Evolutionary conservation across 2,888 invertebrate species (phyloP), one percentile per base, ranked within the genome.

Genomic region (Drosophila maculinotata): DNA sequence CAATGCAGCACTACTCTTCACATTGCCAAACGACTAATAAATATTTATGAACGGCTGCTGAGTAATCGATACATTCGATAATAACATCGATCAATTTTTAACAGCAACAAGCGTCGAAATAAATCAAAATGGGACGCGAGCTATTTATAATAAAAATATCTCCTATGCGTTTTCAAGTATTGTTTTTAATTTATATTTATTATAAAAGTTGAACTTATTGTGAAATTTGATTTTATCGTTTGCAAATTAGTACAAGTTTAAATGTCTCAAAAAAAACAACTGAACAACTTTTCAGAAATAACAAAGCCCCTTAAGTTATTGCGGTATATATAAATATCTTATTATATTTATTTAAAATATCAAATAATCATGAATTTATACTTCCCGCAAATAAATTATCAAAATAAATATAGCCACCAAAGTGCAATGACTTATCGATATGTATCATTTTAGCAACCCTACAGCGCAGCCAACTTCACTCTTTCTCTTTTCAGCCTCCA

Each of bases 401-500:
- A 4, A 31, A 7, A 14, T 23, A 5, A 35, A 31, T 28, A 8
- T 45, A 30, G 8, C n/a, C n/a, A n/a, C 31, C 26, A 7, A n/a
- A 36, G 1, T 9, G 14, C 30, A 6, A 8, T n/a, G 6, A 10
- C 1, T 1, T 68, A 69, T 71, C 71, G 71, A 58, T 69, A 64
- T 41, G n/a, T n/a, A n/a, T 33, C 36, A 36, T 30, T 26, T 15
- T 1, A 4, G 73, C 73, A 65, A 65, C 69, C 30, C 71, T 62
- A 33, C 47, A 71, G 59, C 71, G 73, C 88, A 84, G 66, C 87
- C 83, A 82, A 84, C 89, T 84, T 89, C 87, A 68, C 60, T 83
- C 87, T 87, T 89, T 88, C 89, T 85, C 83, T 89, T 88, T 87
- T 77, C 75, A 77, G 65, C 74, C 86, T 88, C 78, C 79, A 72